phyloP scores from a whole-genome alignment of 2,797 vertebrate genomes.

The Sphenodon punctatus region DNA sequence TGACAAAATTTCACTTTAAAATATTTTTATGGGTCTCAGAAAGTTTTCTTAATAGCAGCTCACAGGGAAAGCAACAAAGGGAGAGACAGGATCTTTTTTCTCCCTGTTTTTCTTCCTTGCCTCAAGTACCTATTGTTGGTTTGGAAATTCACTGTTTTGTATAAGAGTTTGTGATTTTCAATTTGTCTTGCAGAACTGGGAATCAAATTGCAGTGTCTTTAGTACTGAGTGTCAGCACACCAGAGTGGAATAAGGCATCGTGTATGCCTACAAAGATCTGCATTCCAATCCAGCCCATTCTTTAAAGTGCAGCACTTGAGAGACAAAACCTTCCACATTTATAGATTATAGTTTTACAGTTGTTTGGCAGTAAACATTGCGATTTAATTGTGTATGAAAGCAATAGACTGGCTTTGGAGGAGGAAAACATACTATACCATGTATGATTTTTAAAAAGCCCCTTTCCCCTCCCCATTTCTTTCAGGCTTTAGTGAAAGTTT shows the following conservation, averaged over 20 bases:
- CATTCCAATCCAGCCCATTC: neutral
- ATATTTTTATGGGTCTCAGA: slow-evolving; percentile 58
- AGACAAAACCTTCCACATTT: neutral
- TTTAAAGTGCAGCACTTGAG: slow-evolving; percentile 12
- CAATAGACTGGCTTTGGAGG: slow-evolving; percentile 9
- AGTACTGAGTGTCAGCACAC: neutral
- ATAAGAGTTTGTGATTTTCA: slow-evolving; percentile 26
- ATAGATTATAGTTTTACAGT: slow-evolving; percentile 11
- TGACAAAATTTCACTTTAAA: slow-evolving; percentile 60
- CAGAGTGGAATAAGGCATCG: neutral
- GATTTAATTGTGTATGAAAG: slow-evolving; percentile 1
- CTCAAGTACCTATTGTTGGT: slow-evolving; percentile 11
- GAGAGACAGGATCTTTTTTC: neutral
- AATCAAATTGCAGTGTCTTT: slow-evolving; percentile 24
- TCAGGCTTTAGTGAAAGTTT: neutral
- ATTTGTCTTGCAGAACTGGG: slow-evolving; percentile 33
- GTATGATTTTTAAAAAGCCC: neutral
- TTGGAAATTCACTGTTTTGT: slow-evolving; percentile 23
- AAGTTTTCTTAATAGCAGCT: slow-evolving; percentile 33
- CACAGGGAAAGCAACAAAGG: neutral
- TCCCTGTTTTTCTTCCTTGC: slow-evolving; percentile 29
- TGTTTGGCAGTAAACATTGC: slow-evolving; percentile 7
- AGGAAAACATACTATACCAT: neutral
- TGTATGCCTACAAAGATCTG: neutral
- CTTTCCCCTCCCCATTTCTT: neutral